Conservation (phyloP, 2,888 invertebrate genomes). For the Netelia fuscicornis region DNA sequence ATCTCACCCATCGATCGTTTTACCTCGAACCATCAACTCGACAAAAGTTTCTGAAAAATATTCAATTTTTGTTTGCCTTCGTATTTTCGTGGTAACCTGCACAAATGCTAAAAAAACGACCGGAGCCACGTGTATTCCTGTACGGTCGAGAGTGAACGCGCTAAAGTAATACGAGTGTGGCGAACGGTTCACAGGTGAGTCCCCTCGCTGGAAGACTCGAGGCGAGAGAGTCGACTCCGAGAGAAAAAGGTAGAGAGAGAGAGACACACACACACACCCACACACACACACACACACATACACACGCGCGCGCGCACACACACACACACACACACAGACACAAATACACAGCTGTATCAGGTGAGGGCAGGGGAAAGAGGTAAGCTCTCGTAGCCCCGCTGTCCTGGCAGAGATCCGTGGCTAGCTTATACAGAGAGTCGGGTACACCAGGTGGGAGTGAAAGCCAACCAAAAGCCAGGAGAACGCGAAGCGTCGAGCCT, state of each 20-base stretch:
- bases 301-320: neutral
- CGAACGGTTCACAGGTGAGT: conserved; percentile 57
- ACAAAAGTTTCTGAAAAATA: neutral
- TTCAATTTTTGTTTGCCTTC: neutral
- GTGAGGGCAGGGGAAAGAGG: neutral
- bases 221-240: conserved; percentile 18
- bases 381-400: conserved; percentile 39
- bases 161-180: conserved; percentile 1
- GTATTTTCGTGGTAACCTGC: neutral
- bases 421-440: conserved; percentile 25
- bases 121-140: neutral
- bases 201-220: conserved; percentile 17
- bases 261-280: neutral
- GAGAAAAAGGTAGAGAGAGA: conserved; percentile 47
- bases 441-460: conserved; percentile 63
- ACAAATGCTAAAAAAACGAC: neutral
- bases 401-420: conserved; percentile 50
- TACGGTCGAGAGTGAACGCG: conserved; percentile 20
- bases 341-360: neutral
- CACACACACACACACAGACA: neutral
- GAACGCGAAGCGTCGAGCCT: conserved; percentile 40
- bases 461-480: conserved; percentile 63
- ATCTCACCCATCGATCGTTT: neutral
- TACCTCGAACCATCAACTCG: neutral
- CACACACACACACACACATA: neutral